Conservation (phyloP, 2,888 invertebrate species). For the Pristionchus arcanus region DNA sequence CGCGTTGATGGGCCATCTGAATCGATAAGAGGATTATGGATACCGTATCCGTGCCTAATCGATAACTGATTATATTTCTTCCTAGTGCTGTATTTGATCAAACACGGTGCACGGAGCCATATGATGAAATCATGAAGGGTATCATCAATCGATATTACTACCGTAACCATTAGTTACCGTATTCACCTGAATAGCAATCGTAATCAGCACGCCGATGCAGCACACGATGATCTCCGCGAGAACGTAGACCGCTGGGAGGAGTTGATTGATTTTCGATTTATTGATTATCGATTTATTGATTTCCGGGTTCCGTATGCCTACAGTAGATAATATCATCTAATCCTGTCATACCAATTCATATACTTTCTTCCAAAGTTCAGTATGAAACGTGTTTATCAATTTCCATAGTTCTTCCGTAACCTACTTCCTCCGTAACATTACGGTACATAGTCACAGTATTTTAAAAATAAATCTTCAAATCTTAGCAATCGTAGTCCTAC, state of each 20-base stretch:
- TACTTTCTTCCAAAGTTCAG: too few species aligned
- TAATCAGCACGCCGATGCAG: constrained; percentile 54
- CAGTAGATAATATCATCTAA: not conserved
- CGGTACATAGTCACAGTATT: too few species aligned
- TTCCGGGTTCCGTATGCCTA: not conserved
- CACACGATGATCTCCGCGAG: constrained; percentile 54
- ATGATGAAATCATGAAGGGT: too few species aligned
- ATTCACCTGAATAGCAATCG: constrained; percentile 51
- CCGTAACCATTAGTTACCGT: not conserved
- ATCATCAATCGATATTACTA: too few species aligned
- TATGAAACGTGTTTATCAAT: too few species aligned
- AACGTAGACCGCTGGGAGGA: constrained; percentile 43
- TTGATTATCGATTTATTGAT: not conserved
- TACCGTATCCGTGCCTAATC: not conserved
- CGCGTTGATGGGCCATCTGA: constrained; percentile 55
- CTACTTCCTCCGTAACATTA: too few species aligned
- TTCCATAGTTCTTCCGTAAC: too few species aligned
- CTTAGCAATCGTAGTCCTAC: not conserved
- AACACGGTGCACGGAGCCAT: too few species aligned
- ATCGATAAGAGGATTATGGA: not conserved
- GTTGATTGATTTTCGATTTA: not conserved
- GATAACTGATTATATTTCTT: too few species aligned
- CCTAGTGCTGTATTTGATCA: too few species aligned
- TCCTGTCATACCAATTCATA: not conserved
- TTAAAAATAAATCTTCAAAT: too few species aligned